phyloP scores from a whole-genome alignment of 1,140 invertebrate species.

The Belonocnema kinseyi region DNA sequence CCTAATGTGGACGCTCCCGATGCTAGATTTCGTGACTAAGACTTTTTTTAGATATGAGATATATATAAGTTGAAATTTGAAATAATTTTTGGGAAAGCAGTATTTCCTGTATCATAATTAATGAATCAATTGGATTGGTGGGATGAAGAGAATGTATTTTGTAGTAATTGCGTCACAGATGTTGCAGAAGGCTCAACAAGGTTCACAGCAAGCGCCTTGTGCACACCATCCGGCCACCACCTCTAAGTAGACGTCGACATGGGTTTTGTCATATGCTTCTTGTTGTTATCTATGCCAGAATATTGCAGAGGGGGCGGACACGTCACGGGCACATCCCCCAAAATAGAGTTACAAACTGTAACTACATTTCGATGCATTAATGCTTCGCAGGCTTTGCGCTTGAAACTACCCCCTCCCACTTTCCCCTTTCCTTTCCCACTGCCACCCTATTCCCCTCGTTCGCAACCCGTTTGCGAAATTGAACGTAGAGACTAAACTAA shows the following conservation, averaged over 20 bases:
- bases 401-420: conserved; percentile 43
- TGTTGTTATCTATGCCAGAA: conserved; percentile 53
- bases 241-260: conserved; percentile 36
- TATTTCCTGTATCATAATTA: conserved; percentile 43
- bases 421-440: conserved; percentile 30
- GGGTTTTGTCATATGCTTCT: conserved; percentile 44
- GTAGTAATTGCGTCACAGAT: conserved; percentile 71
- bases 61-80: too few species aligned
- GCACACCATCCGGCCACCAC: conserved; percentile 45
- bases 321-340: conserved; percentile 60
- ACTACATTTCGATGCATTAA: conserved; percentile 73
- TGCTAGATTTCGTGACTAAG: too few species aligned
- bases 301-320: conserved; percentile 58
- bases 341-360: conserved; percentile 74
- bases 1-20: too few species aligned
- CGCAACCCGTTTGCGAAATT: conserved; percentile 51
- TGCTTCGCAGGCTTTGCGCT: conserved; percentile 58
- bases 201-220: conserved; percentile 36
- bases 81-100: neutral
- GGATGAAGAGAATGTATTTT: conserved; percentile 57
- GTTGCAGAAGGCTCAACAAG: conserved; percentile 49
- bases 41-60: too few species aligned
- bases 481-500: conserved; percentile 56
- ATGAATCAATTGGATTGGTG: conserved; percentile 52
- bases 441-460: too few species aligned